Base-by-base conservation (phyloP, 2,888 invertebrate species). In the Apamea crenata region DNA sequence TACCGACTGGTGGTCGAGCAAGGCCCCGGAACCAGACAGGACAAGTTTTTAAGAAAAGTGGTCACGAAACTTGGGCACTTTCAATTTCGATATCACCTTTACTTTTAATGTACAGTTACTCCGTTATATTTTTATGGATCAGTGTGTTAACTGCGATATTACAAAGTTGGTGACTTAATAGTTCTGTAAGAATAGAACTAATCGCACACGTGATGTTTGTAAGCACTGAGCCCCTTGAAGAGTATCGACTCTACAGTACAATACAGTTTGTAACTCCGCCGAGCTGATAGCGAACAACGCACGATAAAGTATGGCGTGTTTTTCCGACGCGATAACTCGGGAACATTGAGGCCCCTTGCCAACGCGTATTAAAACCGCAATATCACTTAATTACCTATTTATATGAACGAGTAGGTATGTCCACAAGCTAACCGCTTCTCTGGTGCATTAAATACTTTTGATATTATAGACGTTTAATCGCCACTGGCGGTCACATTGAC, bases 241-340 rank as follows among this genome's bases (percentile, higher is more conserved):
- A 84, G 82, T 80, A 80, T 82, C 77, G 82, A 32, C 72, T 77
- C 73, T 79, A 84, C 67, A 82, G 88, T 91, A 90, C 90, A 91
- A 91, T 91, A 91, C 92, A 92, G 91, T 90, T 86, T 81, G 87
- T 83, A 84, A 79, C 81, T 91, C 91, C 82, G 91, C 91, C 90
- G 91, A 90, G 93, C 94, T 95, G 96, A 96, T 96, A 96, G 95
- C 91, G 93, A 93, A 93, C 92, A 93, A 92, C 91, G 89, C 90
- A 93, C 94, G 95, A 96, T 96, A 95, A 94, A 94, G 91, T 93
- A 93, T 94, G 93, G 93, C 94, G 93, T 96, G 95, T 95, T 96
- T 96, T 96, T 95, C 94, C 94, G 93, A 92, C 87, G 92, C 93
- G 95, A 96, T 96, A 95, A 94, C 93, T 94, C 91, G 86, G 92